Base-by-base conservation (phyloP, 2,113 vertebrate species). In the Odocoileus hemionus region DNA sequence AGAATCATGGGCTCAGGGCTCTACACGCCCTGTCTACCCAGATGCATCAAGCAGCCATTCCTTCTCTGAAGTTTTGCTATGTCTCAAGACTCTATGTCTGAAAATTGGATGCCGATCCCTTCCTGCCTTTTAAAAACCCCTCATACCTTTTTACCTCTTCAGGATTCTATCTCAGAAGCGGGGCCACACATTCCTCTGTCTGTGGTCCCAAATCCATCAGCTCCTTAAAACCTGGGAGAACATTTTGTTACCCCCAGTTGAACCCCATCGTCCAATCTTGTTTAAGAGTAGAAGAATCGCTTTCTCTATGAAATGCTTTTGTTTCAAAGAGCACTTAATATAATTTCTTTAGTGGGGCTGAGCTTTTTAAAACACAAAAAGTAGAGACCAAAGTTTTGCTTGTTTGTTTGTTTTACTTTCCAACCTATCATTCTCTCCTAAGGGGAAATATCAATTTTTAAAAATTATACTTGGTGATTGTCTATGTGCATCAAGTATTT, bases 301-400 rank as follows among this genome's bases (percentile, higher is more conserved):
- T 93, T 95, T 94, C 39, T 92, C 58, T 79, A 54, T 43, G 25
- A 85, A 95, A 67, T 58, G 12, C 15, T 95, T 90, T 95, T 86
- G 17, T 64, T 86, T 95, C 80, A 90, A n/a, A 60, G 43, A 83
- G 39, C 10, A 36, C 6, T 36, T 96, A 89, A 55, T 60, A 67
- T 50, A 76, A 82, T 89, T 60, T 91, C 47, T 21, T 84, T 50
- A 36, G 7, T 47, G 21, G 17, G 13, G 3, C 45, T 95, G 52
- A 88, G 45, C 13, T 74, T 93, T 95, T 64, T 33, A 21, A 94
- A 95, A 91, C 39, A 79, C 64, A 89, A 91, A 92, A 91, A 16
- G 6, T 25, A 26, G 28, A 80, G 28, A 76, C 7, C 39, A 15
- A 12, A 47, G 26, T 58, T 43, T 25, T 23, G 67, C 28, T 6